These are phyloP conservation scores for Antrozous pallidus DNA, from an alignment of 2,797 vertebrate genomes.

Conservation along the genomic window DNA sequence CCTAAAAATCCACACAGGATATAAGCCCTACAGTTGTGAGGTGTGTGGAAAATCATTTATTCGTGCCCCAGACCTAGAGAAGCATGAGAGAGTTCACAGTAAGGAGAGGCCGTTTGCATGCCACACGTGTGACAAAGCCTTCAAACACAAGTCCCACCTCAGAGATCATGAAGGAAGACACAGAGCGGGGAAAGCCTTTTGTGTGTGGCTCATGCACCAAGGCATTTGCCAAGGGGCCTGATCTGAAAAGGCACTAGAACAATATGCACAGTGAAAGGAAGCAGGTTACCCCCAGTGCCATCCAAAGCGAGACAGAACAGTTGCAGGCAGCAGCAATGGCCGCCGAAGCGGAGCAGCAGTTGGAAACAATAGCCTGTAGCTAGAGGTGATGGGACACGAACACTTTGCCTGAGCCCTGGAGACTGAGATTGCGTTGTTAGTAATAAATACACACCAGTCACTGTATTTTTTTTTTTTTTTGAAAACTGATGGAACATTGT, in stretches of 20 bases:
- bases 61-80: slow-evolving; percentile 95
- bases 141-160: slow-evolving; percentile 99
- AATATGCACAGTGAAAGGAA: slow-evolving; percentile 98
- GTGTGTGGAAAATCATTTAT: slow-evolving; percentile 98
- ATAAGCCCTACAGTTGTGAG: slow-evolving; percentile 97
- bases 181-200: slow-evolving; percentile 96
- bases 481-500: slow-evolving; percentile 60
- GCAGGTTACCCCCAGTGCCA: slow-evolving; percentile 91
- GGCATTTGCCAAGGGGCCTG: slow-evolving; percentile 98
- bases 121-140: slow-evolving; percentile 98
- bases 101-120: slow-evolving; percentile 97
- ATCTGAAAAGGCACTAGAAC: slow-evolving; percentile 98
- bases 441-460: slow-evolving; percentile 15
- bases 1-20: slow-evolving; percentile 98
- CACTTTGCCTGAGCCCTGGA: slow-evolving; percentile 28
- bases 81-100: slow-evolving; percentile 97
- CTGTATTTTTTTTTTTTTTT: slow-evolving; percentile 56
- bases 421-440: not conserved
- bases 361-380: slow-evolving; percentile 92
- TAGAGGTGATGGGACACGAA: slow-evolving; percentile 62
- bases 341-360: slow-evolving; percentile 94
- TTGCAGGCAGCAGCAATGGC: slow-evolving; percentile 98
- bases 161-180: slow-evolving; percentile 98
- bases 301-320: slow-evolving; percentile 95
- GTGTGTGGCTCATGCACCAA: slow-evolving; percentile 98